Evolutionary conservation across 2,888 invertebrate genomes (phyloP).

Genomic region (Shargacucullia verbasci): DNA sequence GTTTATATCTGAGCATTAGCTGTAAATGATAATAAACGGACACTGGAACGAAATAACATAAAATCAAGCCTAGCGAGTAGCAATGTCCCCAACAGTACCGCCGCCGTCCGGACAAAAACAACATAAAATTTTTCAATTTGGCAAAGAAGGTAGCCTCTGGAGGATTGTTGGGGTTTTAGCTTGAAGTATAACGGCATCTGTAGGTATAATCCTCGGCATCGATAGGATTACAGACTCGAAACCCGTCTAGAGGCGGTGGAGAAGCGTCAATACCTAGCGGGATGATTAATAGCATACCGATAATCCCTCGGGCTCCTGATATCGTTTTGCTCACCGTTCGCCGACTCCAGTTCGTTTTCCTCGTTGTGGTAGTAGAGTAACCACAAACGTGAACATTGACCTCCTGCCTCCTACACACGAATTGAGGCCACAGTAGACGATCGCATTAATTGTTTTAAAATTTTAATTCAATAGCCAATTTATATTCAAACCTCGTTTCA

Average conservation of each 20-base stretch:
- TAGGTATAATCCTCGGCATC: slow-evolving; percentile 66
- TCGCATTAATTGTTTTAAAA: slow-evolving; percentile 40
- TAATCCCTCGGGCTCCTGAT: slow-evolving; percentile 70
- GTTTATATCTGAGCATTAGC: too few species aligned
- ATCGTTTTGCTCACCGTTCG: slow-evolving; percentile 64
- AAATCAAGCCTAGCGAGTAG: slow-evolving; percentile 12
- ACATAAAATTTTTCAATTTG: slow-evolving; percentile 61
- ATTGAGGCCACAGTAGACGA: slow-evolving; percentile 30
- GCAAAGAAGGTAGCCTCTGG: slow-evolving; percentile 51
- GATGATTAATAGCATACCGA: slow-evolving; percentile 78
- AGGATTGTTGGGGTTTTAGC: slow-evolving; percentile 45
- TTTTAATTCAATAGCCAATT: slow-evolving; percentile 54
- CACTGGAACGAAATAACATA: slow-evolving; percentile 29
- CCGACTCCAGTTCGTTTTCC: slow-evolving; percentile 35
- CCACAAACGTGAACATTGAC: slow-evolving; percentile 28
- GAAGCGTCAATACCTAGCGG: slow-evolving; percentile 70
- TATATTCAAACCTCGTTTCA: slow-evolving; percentile 54
- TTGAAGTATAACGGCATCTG: slow-evolving; percentile 35
- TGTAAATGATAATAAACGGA: slow-evolving; percentile 27
- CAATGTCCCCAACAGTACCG: slow-evolving; percentile 13
- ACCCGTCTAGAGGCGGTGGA: slow-evolving; percentile 56
- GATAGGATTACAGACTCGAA: slow-evolving; percentile 61
- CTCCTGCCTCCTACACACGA: slow-evolving; percentile 13
- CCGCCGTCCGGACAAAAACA: slow-evolving; percentile 45
- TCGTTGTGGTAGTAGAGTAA: slow-evolving; percentile 26